Base-by-base conservation (phyloP, 2,113 vertebrate genomes). In the Python bivittatus region DNA sequence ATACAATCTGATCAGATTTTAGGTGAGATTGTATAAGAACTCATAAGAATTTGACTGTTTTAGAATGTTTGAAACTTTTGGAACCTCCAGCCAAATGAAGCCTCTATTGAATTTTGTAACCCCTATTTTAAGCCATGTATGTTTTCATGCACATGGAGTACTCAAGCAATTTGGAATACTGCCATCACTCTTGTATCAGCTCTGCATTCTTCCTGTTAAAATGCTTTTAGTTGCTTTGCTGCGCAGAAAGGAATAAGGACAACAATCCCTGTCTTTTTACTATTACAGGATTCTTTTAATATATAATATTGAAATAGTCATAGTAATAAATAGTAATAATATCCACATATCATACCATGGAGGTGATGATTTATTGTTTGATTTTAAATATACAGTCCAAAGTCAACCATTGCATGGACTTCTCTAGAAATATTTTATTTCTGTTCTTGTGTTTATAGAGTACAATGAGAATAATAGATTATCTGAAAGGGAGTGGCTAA, bases 391-490 rank as follows among this genome's bases (percentile, higher is more conserved):
- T 87, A 10, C 25, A 84, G 42, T 12, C 22, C 22, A 48, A 48
- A 84, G 42, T 97, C 96, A 96, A 98, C 95, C 96, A 96, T 97
- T 95, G 91, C 90, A 93, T 93, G 89, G 88, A 92, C 94, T 96
- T 96, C 93, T 54, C 95, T 97, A 93, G 95, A 97, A 97, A 97
- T 94, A 96, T 96, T 95, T 91, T 96, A 97, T 98, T 97, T 98
- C 96, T 97, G 94, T 96, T 97, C 97, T 98, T 98, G 96, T 98
- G 95, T 97, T 98, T 97, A 95, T 96, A 96, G 96, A 97, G 97
- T 97, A 96, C 93, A 95, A 96, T 96, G 97, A 97, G 97, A 98
- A 97, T 97, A 98, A 98, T 98, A 98, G 97, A 98, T 98, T 97
- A 97, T 90, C 6, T 98, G 97, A 98, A 97, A 98, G 97, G 96